Conservation (phyloP, 2,797 vertebrate species). For the Sternotherus odoratus region DNA sequence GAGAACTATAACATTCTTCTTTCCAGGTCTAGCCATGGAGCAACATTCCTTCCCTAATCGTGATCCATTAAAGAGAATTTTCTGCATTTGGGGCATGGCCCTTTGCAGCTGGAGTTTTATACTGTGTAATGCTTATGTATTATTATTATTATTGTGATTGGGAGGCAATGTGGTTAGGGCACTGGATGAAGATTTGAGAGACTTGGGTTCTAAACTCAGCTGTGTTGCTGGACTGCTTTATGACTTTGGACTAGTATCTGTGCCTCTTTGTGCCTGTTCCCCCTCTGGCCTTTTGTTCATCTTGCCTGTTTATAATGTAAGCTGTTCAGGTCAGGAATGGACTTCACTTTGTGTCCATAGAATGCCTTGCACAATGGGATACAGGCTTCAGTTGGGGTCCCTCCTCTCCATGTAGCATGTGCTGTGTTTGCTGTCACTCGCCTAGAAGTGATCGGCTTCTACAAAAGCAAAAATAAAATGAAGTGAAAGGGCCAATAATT, state of each 20-base stretch:
- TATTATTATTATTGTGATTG: neutral
- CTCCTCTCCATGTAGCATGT: accelerated
- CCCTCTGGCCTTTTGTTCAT: neutral
- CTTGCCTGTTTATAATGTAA: neutral
- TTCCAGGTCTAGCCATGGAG: neutral
- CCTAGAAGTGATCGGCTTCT: neutral
- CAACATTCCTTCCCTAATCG: neutral
- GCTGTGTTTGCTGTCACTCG: accelerated
- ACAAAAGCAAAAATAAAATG: neutral
- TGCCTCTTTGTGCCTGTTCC: neutral
- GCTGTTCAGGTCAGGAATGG: neutral
- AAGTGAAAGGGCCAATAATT: constrained; percentile 32
- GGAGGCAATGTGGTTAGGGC: neutral
- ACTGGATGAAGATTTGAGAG: neutral
- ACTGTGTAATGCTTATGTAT: neutral
- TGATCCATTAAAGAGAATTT: neutral
- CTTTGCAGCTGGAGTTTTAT: neutral
- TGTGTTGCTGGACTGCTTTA: neutral
- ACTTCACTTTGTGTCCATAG: neutral
- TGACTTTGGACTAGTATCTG: neutral
- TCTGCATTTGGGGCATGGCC: neutral
- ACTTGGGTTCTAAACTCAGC: neutral
- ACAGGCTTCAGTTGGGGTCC: neutral
- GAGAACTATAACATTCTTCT: neutral
- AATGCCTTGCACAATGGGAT: neutral